phyloP scores from a whole-genome alignment of 2,113 vertebrate genomes.

The Pelecanoides urinatrix region DNA sequence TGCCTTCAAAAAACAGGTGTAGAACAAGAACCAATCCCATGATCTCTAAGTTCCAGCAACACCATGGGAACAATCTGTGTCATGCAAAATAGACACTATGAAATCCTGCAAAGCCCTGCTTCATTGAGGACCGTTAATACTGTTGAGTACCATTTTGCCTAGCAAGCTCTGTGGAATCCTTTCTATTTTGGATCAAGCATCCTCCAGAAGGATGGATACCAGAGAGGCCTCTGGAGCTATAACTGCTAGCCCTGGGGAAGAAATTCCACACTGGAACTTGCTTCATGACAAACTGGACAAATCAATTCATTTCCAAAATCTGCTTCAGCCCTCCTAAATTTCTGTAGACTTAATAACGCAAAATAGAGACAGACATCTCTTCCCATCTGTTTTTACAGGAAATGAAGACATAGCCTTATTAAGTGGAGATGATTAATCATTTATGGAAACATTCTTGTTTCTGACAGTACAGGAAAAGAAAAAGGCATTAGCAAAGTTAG shows the following conservation, averaged over 20 bases:
- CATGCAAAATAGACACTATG: rapidly evolving
- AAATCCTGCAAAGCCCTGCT: neutral
- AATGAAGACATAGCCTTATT: neutral
- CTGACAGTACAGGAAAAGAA: neutral
- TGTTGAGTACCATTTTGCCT: neutral
- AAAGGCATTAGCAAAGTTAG: neutral
- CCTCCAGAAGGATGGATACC: neutral
- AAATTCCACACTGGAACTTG: neutral
- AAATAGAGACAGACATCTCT: neutral
- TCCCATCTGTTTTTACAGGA: neutral
- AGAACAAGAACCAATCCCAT: neutral
- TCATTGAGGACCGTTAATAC: neutral
- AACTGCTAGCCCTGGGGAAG: neutral
- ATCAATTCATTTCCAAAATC: neutral
- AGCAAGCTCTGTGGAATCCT: neutral
- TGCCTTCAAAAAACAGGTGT: neutral
- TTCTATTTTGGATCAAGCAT: neutral
- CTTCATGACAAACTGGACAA: neutral
- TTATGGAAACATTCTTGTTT: neutral
- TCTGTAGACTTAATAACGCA: neutral
- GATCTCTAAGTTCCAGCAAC: neutral
- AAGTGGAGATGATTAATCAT: neutral
- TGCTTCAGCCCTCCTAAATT: neutral
- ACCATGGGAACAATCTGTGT: neutral
- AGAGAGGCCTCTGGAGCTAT: neutral